A percentile compares a stretch with the other conserved stretches of the same genome.
phyloP scores from a whole-genome alignment of 2,113 vertebrate genomes.

The Vulpes vulpes region DNA sequence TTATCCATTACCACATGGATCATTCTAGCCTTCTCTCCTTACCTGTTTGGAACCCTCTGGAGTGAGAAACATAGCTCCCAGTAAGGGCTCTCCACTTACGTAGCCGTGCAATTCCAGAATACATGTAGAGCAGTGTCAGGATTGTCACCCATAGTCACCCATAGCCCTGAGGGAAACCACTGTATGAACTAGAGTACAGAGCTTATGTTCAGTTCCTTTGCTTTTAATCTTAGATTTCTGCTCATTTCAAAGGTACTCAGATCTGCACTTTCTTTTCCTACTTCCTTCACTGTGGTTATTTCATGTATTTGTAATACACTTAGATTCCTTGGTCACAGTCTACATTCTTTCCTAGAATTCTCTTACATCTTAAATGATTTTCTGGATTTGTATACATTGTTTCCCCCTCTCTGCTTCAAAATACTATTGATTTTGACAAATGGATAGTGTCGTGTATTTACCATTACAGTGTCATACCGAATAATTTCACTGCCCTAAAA shows the following conservation, averaged over 20 bases:
- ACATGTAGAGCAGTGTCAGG: neutral
- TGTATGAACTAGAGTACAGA: neutral
- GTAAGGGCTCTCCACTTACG: neutral
- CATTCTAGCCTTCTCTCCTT: neutral
- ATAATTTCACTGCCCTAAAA: neutral
- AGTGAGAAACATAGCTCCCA: neutral
- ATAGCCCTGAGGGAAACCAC: neutral
- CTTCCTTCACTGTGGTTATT: neutral
- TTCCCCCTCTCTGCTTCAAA: neutral
- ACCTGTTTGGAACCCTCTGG: neutral
- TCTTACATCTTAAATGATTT: neutral
- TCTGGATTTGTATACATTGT: neutral
- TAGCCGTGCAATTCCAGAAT: neutral
- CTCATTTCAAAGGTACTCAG: neutral
- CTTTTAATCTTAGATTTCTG: neutral
- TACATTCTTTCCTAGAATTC: neutral
- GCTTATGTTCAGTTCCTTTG: neutral
- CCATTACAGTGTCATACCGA: neutral
- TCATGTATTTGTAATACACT: neutral
- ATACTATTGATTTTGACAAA: constrained; percentile 7
- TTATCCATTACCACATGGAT: neutral
- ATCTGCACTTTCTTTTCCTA: neutral
- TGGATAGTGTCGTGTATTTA: neutral
- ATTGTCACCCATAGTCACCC: neutral
- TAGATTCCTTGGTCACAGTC: neutral